Base-by-base conservation (phyloP, 2,888 invertebrate species). In the Tachina grossa region DNA sequence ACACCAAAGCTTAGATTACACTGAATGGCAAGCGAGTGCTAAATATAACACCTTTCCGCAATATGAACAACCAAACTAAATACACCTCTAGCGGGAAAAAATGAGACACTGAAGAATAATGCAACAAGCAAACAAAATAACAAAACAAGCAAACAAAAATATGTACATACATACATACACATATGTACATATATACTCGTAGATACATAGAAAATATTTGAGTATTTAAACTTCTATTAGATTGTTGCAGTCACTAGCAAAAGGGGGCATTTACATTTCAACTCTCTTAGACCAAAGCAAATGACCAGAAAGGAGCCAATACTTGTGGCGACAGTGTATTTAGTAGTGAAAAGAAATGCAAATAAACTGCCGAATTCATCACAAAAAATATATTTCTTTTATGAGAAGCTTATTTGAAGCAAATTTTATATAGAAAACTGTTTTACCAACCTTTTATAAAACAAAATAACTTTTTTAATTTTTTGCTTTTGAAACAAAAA, bases 31-130 rank as follows among this genome's bases (percentile, higher is more conserved):
- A 76, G 75, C 84, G 80, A 83, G 83, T 87, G 87, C 83, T 85
- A 87, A 87, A 87, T 80, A 39, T 87, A 69, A 69, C 87, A 85
- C 87, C 87, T 87, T 84, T 79, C 72, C 82, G 82, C 84, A 82
- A 82, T 82, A 57, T 71, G 71, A 75, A 79, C 49, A 75, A 66
- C 59, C 39, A 80, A 86, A 83, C 51, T 57, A 72, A 83, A 86
- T 47, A 84, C 57, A 39, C n/a, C 57, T 22, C 1, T 16, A 39
- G 16, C 22, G 19, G 14, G 10, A 14, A 71, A 22, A 43, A 13
- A 19, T 6, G 9, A 59, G 43, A 2, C 55, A 43, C 39, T 61
- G 11, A 84, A 76, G 9, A 84, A 76, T 47, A 75, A 80, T 80
- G 71, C 79, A 79, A 65, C 49, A 59, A n/a, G 79, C 45, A 84